Percentiles rank a stretch among this genome's conserved stretches.
Conservation (phyloP, 2,113 vertebrate genomes). For the Phoxinus phoxinus region DNA sequence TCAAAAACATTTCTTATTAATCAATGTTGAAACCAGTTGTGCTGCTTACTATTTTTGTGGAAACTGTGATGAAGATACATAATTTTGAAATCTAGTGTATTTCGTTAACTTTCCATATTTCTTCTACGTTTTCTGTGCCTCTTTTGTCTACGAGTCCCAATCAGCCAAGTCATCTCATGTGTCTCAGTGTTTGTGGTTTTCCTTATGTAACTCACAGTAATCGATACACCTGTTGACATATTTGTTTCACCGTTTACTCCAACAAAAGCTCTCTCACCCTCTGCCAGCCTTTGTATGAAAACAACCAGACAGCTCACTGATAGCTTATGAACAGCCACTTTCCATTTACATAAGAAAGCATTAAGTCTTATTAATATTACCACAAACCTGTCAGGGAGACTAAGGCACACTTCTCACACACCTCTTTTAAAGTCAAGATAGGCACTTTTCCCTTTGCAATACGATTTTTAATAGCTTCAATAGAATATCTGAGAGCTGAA, state of each 20-base stretch:
- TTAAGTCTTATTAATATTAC: constrained; percentile 31
- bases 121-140: neutral
- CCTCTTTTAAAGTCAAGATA: constrained; percentile 42
- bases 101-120: neutral
- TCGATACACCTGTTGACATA: constrained; percentile 53
- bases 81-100: neutral
- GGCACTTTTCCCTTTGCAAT: constrained; percentile 13
- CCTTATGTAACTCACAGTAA: constrained; percentile 43
- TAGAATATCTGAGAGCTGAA: neutral
- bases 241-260: constrained; percentile 31
- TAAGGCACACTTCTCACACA: constrained; percentile 18
- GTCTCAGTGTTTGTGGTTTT: constrained; percentile 22
- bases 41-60: no score
- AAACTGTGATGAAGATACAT: no score
- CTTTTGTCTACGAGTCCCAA: neutral
- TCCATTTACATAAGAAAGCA: constrained; percentile 41
- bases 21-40: no score
- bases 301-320: neutral
- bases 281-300: neutral
- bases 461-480: constrained; percentile 34
- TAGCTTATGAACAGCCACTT: neutral
- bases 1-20: no score
- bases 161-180: constrained; percentile 44
- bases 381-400: constrained; percentile 31
- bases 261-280: constrained; percentile 7